Conservation (phyloP, 2,888 invertebrate species). For the Pterobdella sp. region DNA sequence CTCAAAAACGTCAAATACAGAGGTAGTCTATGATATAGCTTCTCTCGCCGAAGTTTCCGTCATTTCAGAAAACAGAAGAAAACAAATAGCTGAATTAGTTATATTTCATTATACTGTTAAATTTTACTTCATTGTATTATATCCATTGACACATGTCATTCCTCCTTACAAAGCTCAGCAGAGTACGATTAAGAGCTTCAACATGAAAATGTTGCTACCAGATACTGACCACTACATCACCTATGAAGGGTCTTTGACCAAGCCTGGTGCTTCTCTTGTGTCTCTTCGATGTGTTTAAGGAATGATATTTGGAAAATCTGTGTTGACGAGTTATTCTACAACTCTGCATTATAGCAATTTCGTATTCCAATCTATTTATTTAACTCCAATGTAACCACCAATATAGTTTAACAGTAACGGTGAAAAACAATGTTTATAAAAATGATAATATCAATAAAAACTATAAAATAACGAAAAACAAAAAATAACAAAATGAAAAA, state of each 20-base stretch:
- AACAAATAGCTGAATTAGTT: not conserved
- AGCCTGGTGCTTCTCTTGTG: slow-evolving; percentile 60
- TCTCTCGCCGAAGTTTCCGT: not conserved
- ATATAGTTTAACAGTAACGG: no score
- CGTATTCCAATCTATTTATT: no score
- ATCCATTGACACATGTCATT: not conserved
- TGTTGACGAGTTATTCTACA: no score
- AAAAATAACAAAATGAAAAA: no score
- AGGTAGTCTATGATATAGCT: not conserved
- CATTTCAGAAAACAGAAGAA: not conserved
- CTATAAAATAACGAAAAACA: no score
- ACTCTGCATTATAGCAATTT: no score
- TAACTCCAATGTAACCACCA: no score
- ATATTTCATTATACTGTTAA: not conserved
- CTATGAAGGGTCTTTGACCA: slow-evolving; percentile 92
- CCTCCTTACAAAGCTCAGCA: slow-evolving; percentile 32
- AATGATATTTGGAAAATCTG: no score
- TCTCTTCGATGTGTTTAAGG: no score
- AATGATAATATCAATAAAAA: no score
- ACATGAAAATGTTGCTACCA: slow-evolving; percentile 36
- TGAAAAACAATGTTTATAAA: no score
- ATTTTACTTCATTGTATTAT: not conserved
- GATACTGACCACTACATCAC: slow-evolving; percentile 67
- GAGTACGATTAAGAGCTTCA: slow-evolving; percentile 35
- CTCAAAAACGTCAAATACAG: not conserved